Evolutionary conservation across 1,140 invertebrate genomes (phyloP).

Genomic region (Arion vulgaris): DNA sequence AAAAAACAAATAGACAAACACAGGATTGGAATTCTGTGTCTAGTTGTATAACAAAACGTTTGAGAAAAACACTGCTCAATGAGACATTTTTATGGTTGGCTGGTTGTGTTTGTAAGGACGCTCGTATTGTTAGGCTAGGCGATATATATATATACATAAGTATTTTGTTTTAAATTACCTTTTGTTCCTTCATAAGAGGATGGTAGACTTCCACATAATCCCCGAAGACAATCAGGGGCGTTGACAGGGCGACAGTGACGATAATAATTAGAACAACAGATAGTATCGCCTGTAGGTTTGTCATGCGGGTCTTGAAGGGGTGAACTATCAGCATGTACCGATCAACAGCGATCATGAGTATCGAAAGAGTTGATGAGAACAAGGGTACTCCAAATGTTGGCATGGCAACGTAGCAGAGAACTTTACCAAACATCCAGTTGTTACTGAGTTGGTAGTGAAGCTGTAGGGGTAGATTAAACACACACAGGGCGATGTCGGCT

Average conservation of each 20-base stretch:
- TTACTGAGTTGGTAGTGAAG: slow-evolving; percentile 87
- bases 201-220: slow-evolving; percentile 36
- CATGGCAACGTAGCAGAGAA: slow-evolving; percentile 67
- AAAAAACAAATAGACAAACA: no score
- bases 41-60: no score
- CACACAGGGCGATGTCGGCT: slow-evolving; percentile 94
- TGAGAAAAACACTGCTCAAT: no score
- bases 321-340: slow-evolving; percentile 79
- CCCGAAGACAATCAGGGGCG: slow-evolving; percentile 64
- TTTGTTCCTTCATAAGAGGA: slow-evolving; percentile 42
- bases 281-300: slow-evolving; percentile 55
- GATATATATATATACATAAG: no score
- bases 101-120: no score
- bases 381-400: slow-evolving; percentile 76
- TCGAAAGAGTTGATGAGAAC: slow-evolving; percentile 81
- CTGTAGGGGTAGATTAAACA: slow-evolving; percentile 84
- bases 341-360: slow-evolving; percentile 81
- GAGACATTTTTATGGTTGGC: no score
- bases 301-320: slow-evolving; percentile 73
- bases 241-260: slow-evolving; percentile 59
- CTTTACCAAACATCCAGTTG: slow-evolving; percentile 83
- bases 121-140: no score
- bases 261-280: slow-evolving; percentile 55
- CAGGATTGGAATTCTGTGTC: no score
- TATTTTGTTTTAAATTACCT: background rate